phyloP scores from a whole-genome alignment of 2,113 vertebrate genomes.

The Coptodon rendalli region DNA sequence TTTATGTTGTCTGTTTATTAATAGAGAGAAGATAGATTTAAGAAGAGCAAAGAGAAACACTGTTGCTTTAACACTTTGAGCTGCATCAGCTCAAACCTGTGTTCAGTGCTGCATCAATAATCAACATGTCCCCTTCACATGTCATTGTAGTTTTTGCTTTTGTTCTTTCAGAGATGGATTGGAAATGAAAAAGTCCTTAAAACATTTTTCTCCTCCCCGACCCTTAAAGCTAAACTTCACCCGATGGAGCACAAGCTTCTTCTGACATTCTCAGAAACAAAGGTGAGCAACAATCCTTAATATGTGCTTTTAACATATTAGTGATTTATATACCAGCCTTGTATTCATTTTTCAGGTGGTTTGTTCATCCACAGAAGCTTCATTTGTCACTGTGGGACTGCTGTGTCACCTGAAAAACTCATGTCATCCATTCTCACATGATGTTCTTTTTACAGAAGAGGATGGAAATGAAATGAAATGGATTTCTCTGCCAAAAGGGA shows the following conservation, averaged over 20 bases:
- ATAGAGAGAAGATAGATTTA: neutral
- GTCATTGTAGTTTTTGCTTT: neutral
- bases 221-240: neutral
- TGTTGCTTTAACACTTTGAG: neutral
- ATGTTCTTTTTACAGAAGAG: neutral
- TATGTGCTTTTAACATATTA: neutral
- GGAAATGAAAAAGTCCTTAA: neutral
- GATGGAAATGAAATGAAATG: no score
- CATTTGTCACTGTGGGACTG: neutral
- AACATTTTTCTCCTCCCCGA: neutral
- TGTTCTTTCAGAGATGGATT: neutral
- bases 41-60: neutral
- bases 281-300: neutral
- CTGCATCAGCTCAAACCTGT: neutral
- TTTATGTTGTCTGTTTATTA: neutral
- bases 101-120: neutral
- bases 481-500: neutral
- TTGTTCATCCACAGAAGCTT: neutral
- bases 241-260: neutral
- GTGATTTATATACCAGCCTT: neutral
- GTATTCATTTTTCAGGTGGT: neutral
- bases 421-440: neutral
- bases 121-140: neutral
- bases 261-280: neutral
- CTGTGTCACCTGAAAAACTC: neutral